Base-by-base conservation (phyloP, 1,140 invertebrate species). In the Musca domestica region DNA sequence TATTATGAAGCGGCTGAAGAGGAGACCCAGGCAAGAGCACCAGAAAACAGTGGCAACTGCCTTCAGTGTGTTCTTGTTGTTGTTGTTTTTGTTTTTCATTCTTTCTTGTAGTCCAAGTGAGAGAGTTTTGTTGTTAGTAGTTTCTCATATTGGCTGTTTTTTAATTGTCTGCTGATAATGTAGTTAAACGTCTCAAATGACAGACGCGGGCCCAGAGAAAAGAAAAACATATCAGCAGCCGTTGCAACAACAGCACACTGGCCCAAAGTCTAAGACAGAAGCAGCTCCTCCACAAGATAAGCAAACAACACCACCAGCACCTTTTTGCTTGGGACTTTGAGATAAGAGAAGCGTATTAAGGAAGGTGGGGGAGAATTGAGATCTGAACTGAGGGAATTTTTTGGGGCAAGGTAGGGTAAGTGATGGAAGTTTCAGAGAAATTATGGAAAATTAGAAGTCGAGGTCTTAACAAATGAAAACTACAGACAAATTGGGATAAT, bases 91-190 rank as follows among this genome's bases (percentile, higher is more conserved):
- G 54, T 27, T 22, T n/a, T n/a, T n/a, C n/a, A n/a, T n/a, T n/a
- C n/a, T n/a, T 58, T 14, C 20, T 20, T 58, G 17, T 6, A 41
- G 56, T 61, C 12, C 12, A 30, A 12, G 34, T 12, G 34, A 9
- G 34, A 41, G 34, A 41, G 34, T 41, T 61, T 61, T 61, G n/a
- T n/a, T n/a, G n/a, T n/a, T n/a, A n/a, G n/a, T n/a, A 61, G 56
- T 61, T 20, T 61, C 27, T 61, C 41, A 19, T 41, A 41, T 19
- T 61, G n/a, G 27, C 27, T n/a, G n/a, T n/a, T n/a, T 61, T 61
- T 61, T 61, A 61, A 61, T 61, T 61, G 56, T 61, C 34, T 61
- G 56, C 56, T 61, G 56, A 61, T 61, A 61, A 61, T 30, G 27
- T 61, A 34, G 56, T 61, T 61, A 27, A 56, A 56, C 34, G 34